phyloP scores from a whole-genome alignment of 23 tunicate genomes.

The Styela plicata region DNA sequence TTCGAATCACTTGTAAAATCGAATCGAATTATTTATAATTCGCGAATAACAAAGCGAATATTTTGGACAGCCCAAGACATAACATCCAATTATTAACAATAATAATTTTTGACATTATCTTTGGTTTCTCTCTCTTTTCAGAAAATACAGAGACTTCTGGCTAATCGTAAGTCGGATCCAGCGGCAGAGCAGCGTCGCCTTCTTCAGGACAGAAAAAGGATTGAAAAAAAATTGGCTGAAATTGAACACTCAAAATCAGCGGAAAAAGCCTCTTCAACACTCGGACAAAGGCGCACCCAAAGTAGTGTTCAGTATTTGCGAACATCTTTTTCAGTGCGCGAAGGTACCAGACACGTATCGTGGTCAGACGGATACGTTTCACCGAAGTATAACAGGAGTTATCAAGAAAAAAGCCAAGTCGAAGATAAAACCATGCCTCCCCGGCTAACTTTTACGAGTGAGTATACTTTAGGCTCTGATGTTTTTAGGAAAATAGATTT shows the following conservation, averaged over 20 bases:
- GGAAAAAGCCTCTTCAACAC: background rate
- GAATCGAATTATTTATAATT: too few relatives aligned
- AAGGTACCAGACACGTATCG: conserved; percentile 3
- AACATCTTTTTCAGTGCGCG: background rate
- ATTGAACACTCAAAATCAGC: background rate
- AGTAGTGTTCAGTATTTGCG: background rate
- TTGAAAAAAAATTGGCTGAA: conserved; percentile 13
- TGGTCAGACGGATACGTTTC: conserved; percentile 26
- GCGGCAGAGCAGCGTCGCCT: conserved; percentile 23
- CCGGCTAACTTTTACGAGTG: background rate
- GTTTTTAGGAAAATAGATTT: too few relatives aligned
- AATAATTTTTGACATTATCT: background rate
- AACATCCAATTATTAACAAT: too few relatives aligned
- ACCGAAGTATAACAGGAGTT: background rate
- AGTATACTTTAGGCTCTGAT: too few relatives aligned
- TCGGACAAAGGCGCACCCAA: background rate
- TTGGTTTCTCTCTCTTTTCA: background rate
- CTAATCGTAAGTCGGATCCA: conserved; percentile 19
- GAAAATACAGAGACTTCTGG: background rate
- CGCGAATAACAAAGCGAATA: too few relatives aligned
- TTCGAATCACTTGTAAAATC: too few relatives aligned
- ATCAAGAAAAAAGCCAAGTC: background rate
- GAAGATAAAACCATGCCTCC: conserved; percentile 6
- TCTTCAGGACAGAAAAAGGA: conserved; percentile 11
- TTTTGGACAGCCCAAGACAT: too few relatives aligned